These are phyloP conservation scores for Orchestia grillus DNA, from an alignment of 1,140 invertebrate genomes.

Conservation along the genomic window DNA sequence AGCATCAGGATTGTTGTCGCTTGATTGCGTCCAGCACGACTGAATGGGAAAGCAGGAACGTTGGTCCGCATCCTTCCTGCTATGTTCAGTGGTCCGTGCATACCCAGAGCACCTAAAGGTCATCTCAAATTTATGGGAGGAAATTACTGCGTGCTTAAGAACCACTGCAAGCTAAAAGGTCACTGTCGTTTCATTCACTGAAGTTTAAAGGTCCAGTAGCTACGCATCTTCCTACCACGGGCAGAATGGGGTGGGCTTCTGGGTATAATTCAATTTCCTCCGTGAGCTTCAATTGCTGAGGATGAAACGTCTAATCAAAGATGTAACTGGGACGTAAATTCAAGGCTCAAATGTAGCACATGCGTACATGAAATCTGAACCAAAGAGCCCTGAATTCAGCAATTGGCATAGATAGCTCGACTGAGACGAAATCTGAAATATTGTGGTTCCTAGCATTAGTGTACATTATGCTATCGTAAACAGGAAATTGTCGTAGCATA, in stretches of 20 bases:
- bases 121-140: background rate
- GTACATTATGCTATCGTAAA: too few species aligned
- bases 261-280: background rate
- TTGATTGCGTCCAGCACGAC: background rate
- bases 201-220: background rate
- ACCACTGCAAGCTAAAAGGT: background rate
- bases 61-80: background rate
- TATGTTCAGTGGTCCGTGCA: background rate
- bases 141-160: background rate
- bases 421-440: too few species aligned
- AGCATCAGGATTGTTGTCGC: background rate
- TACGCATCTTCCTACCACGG: background rate
- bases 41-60: background rate
- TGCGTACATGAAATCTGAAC: too few species aligned
- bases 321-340: background rate
- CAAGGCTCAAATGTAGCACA: background rate
- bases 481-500: too few species aligned
- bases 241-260: background rate
- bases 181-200: background rate
- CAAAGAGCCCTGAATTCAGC: too few species aligned
- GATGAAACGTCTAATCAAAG: background rate
- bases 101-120: background rate
- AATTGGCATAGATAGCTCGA: too few species aligned
- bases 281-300: background rate
- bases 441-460: too few species aligned